Conservation (phyloP, 2,888 invertebrate genomes). For the Pteria penguin region DNA sequence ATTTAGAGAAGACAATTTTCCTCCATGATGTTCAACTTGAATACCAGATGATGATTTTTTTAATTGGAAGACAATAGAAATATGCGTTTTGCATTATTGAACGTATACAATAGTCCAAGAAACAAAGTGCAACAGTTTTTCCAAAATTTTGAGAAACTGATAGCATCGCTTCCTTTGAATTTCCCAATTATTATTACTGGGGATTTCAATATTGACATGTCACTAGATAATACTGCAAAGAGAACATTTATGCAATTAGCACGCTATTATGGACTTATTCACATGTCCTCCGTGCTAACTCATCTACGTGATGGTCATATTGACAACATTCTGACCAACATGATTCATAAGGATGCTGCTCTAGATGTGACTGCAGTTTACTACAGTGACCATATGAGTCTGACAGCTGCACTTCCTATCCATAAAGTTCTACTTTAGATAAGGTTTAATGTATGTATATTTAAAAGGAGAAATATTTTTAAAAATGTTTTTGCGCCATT, state of each 20-base stretch:
- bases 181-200: slow-evolving; percentile 8
- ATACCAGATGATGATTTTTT: neutral
- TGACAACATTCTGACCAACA: slow-evolving; percentile 12
- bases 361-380: neutral
- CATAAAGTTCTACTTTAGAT: too few relatives aligned
- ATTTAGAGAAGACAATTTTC: neutral
- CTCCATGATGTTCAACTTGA: neutral
- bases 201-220: slow-evolving; percentile 24
- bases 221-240: neutral
- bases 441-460: too few relatives aligned
- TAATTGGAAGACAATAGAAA: too few relatives aligned
- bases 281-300: neutral
- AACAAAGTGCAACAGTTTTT: too few relatives aligned
- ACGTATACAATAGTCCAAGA: too few relatives aligned
- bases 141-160: too few relatives aligned
- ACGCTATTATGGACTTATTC: slow-evolving; percentile 11
- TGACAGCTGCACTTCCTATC: neutral
- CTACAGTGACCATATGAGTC: slow-evolving; percentile 12
- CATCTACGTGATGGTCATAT: slow-evolving; percentile 23
- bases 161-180: too few relatives aligned
- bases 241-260: neutral
- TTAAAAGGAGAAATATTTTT: too few relatives aligned
- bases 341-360: neutral
- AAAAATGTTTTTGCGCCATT: too few relatives aligned
- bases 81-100: too few relatives aligned